Percentiles rank a stretch among this genome's conserved stretches.
Conservation (phyloP, 2,888 invertebrate genomes). For the Balanococcus diminutus region DNA sequence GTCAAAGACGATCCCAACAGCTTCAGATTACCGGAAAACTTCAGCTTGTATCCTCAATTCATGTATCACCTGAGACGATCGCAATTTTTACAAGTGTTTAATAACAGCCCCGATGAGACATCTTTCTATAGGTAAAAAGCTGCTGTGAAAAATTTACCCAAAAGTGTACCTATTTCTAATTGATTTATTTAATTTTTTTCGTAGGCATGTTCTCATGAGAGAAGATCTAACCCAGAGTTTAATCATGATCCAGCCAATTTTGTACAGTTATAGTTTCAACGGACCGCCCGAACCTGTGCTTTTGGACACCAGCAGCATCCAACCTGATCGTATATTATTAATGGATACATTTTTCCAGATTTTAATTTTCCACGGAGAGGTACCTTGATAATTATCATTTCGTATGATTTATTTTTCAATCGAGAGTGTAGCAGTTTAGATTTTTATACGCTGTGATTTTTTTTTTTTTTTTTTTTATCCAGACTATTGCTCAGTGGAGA, state of each 20-base stretch:
- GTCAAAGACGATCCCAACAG: conserved; percentile 96
- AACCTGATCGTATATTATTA: conserved; percentile 93
- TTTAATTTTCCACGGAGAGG: conserved; percentile 98
- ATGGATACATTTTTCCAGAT: conserved; percentile 99
- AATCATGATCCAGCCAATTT: conserved; percentile 99
- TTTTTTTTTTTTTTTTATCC: no score
- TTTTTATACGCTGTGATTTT: no score
- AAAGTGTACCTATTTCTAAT: background rate
- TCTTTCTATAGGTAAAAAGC: conserved; percentile 84
- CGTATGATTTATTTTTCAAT: background rate
- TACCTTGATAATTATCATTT: conserved; percentile 60
- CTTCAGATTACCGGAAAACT: conserved; percentile 94
- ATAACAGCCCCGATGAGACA: conserved; percentile 99
- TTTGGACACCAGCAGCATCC: conserved; percentile 95
- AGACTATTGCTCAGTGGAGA: conserved; percentile 98
- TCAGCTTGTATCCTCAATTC: conserved; percentile 98
- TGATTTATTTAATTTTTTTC: background rate
- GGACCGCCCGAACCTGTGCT: conserved; percentile 97
- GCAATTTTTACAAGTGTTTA: conserved; percentile 99
- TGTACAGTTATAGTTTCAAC: conserved; percentile 98
- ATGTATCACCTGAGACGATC: conserved; percentile 99
- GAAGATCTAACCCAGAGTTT: conserved; percentile 97
- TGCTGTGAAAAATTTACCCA: background rate
- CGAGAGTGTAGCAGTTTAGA: no score
- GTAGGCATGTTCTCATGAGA: conserved; percentile 92